Conservation (phyloP, 1,140 invertebrate species). For the Drosophila kikkawai region DNA sequence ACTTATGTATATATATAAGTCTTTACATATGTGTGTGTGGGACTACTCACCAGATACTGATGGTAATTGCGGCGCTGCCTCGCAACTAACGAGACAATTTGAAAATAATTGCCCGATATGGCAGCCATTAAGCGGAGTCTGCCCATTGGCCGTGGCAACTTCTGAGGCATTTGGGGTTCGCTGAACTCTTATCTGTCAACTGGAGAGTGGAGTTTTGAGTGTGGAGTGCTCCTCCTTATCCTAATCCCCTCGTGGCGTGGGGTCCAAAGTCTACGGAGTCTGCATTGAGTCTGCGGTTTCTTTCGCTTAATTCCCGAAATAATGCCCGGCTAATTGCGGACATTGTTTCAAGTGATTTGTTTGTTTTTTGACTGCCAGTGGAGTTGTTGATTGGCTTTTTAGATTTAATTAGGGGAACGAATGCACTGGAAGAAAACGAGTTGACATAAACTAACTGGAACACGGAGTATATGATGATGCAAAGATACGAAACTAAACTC, state of each 20-base stretch:
- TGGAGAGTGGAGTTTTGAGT: conserved; percentile 10
- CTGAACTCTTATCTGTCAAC: conserved; percentile 79
- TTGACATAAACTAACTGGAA: neutral
- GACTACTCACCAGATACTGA: conserved; percentile 36
- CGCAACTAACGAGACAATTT: conserved; percentile 79
- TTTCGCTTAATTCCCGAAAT: conserved; percentile 27
- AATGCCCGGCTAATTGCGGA: conserved; percentile 47
- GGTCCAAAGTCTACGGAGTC: conserved; percentile 39
- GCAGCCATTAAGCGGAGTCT: conserved; percentile 69
- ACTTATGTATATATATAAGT: neutral
- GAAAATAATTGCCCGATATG: conserved; percentile 78
- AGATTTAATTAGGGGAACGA: conserved; percentile 34
- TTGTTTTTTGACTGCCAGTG: conserved; percentile 38
- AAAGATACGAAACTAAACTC: too few relatives aligned
- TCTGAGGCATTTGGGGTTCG: conserved; percentile 55
- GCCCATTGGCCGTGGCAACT: conserved; percentile 61
- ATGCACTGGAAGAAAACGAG: conserved; percentile 18
- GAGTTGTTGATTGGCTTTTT: conserved; percentile 47
- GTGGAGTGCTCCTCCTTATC: conserved; percentile 30
- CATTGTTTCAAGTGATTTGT: conserved; percentile 52
- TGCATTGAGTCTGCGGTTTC: conserved; percentile 44
- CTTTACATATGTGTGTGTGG: conserved; percentile 14
- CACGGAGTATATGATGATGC: too few relatives aligned
- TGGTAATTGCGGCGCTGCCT: conserved; percentile 73
- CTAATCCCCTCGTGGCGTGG: conserved; percentile 38